These are phyloP conservation scores for Anolis apletophallus DNA, from an alignment of 2,797 vertebrate genomes.

Conservation along the genomic window DNA sequence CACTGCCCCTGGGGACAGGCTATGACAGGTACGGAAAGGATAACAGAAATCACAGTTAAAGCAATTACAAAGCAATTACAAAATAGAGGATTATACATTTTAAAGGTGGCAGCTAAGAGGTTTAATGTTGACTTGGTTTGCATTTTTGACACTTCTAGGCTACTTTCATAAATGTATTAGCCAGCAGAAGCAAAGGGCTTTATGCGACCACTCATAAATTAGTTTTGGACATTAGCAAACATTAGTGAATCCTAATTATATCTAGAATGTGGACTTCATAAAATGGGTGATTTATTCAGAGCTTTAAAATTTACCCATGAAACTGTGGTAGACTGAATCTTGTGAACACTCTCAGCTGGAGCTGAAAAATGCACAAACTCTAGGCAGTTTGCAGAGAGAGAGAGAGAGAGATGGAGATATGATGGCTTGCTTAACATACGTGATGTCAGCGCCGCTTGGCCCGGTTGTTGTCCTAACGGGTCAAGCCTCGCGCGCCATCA, in stretches of 20 bases:
- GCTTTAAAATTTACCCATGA: slow-evolving; percentile 31
- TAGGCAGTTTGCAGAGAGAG: not conserved
- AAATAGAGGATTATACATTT: slow-evolving; percentile 56
- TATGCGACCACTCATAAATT: slow-evolving; percentile 48
- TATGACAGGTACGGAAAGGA: slow-evolving; percentile 55
- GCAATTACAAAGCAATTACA: slow-evolving; percentile 62
- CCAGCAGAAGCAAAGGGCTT: slow-evolving; percentile 49
- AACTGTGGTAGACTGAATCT: not conserved
- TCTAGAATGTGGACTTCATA: not conserved
- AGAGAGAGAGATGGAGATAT: no score
- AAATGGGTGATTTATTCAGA: slow-evolving; percentile 29
- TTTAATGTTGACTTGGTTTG: slow-evolving; percentile 63
- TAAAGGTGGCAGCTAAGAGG: slow-evolving; percentile 38
- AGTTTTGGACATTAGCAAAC: slow-evolving; percentile 55
- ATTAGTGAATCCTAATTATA: slow-evolving; percentile 34
- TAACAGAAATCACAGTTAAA: no score
- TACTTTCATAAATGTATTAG: slow-evolving; percentile 58
- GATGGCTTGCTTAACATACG: not conserved
- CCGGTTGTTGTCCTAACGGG: no score
- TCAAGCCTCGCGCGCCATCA: no score
- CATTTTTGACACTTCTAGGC: slow-evolving; percentile 51
- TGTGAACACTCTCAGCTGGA: not conserved
- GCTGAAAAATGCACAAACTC: not conserved
- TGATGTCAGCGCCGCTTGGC: no score
- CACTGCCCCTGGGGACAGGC: slow-evolving; percentile 44